These are phyloP conservation scores for Volucella bombylans DNA, from an alignment of 2,888 invertebrate species.

Conservation along the genomic window DNA sequence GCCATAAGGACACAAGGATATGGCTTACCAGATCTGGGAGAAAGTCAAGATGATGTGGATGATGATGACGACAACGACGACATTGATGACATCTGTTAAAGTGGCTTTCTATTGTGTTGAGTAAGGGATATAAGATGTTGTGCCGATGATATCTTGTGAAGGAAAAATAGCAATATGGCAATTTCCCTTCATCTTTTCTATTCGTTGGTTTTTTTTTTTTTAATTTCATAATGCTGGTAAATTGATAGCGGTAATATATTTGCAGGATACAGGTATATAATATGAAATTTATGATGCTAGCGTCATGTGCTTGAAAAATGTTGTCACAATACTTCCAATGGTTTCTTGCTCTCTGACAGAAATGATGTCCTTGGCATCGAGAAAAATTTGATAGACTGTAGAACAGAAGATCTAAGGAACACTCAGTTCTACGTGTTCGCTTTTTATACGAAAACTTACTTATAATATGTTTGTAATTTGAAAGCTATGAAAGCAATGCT, in stretches of 20 bases:
- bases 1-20: constrained; percentile 50
- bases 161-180: constrained; percentile 63
- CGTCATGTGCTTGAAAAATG: constrained; percentile 50
- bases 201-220: background rate
- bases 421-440: no score
- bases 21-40: constrained; percentile 11
- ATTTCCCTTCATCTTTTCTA: constrained; percentile 21
- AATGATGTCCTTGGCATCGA: no score
- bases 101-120: constrained; percentile 58
- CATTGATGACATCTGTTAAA: constrained; percentile 68
- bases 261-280: constrained; percentile 49
- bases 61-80: constrained; percentile 16
- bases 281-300: constrained; percentile 33
- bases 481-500: no score
- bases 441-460: no score
- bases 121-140: constrained; percentile 39
- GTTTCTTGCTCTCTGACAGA: no score
- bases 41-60: constrained; percentile 26
- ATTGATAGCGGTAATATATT: constrained; percentile 41
- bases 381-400: no score
- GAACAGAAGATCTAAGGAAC: no score
- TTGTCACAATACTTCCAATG: background rate
- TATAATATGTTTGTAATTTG: no score
- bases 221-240: constrained; percentile 30
- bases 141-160: constrained; percentile 62